Conservation (phyloP, 2,888 invertebrate species). For the Seira musarum region DNA sequence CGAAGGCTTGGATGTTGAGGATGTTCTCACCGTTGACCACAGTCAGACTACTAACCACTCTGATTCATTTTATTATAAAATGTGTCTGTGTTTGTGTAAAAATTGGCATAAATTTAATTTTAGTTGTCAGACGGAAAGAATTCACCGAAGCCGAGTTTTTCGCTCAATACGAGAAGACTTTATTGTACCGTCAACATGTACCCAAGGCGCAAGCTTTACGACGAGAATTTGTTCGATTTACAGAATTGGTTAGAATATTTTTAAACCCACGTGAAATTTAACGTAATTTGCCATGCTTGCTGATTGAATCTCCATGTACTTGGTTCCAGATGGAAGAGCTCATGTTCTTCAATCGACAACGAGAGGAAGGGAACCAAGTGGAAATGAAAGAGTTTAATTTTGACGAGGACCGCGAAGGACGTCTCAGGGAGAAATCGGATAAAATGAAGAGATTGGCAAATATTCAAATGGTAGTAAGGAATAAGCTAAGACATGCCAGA, state of each 20-base stretch:
- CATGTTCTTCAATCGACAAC: conserved; percentile 56
- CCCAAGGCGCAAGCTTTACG: conserved; percentile 41
- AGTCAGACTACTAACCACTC: conserved; percentile 18
- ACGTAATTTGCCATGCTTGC: background rate
- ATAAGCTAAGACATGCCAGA: conserved; percentile 63
- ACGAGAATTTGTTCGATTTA: conserved; percentile 38
- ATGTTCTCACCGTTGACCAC: conserved; percentile 48
- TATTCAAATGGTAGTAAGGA: conserved; percentile 53
- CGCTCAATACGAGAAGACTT: conserved; percentile 47
- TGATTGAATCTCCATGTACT: background rate
- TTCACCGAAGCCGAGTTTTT: conserved; percentile 54
- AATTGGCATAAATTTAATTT: too few species aligned
- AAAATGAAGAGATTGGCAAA: conserved; percentile 57
- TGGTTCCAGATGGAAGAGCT: conserved; percentile 60
- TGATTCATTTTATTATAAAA: too few species aligned
- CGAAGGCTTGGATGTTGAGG: conserved; percentile 52
- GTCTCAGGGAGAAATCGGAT: conserved; percentile 52
- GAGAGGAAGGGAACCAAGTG: conserved; percentile 51
- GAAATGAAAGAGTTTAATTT: conserved; percentile 60
- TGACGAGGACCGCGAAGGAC: conserved; percentile 63
- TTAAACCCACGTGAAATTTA: background rate
- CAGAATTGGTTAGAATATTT: conserved; percentile 31
- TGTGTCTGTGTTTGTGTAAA: too few species aligned
- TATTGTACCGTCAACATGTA: conserved; percentile 46
- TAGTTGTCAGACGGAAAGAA: conserved; percentile 39